These are phyloP conservation scores for Noctuana brunneofusca DNA, from an alignment of 2,888 invertebrate genomes.

Conservation along the genomic window DNA sequence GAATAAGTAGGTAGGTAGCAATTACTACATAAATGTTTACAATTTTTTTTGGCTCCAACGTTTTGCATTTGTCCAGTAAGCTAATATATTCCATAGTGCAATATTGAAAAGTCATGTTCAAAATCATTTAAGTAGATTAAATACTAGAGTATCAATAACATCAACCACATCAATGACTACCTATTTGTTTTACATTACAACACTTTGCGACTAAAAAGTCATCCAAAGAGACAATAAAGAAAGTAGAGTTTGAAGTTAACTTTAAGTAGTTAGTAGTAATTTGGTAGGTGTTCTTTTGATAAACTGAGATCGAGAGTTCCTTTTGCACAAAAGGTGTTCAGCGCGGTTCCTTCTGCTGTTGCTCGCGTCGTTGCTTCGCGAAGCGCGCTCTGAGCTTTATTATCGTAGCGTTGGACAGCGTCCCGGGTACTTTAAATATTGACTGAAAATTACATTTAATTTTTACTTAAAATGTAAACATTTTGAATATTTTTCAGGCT, in stretches of 20 bases:
- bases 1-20: not conserved
- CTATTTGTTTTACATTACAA: too few species aligned
- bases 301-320: conserved; percentile 65
- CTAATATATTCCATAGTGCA: not conserved
- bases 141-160: not conserved
- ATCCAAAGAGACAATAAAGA: not conserved
- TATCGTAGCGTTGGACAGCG: conserved; percentile 86
- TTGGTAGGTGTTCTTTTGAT: conserved; percentile 46
- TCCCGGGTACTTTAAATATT: conserved; percentile 92
- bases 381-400: conserved; percentile 84
- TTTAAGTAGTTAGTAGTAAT: conserved; percentile 39
- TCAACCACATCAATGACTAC: too few species aligned
- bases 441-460: too few species aligned
- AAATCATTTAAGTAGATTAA: not conserved
- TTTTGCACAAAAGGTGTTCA: conserved; percentile 48
- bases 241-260: conserved; percentile 4
- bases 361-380: conserved; percentile 79
- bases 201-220: not conserved
- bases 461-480: too few species aligned
- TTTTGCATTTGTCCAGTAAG: not conserved
- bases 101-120: not conserved
- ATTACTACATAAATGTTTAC: too few species aligned
- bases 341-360: conserved; percentile 72
- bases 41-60: not conserved
- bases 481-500: too few species aligned